Base-by-base conservation (phyloP, 2,797 vertebrate species). In the Heterohyrax brucei region DNA sequence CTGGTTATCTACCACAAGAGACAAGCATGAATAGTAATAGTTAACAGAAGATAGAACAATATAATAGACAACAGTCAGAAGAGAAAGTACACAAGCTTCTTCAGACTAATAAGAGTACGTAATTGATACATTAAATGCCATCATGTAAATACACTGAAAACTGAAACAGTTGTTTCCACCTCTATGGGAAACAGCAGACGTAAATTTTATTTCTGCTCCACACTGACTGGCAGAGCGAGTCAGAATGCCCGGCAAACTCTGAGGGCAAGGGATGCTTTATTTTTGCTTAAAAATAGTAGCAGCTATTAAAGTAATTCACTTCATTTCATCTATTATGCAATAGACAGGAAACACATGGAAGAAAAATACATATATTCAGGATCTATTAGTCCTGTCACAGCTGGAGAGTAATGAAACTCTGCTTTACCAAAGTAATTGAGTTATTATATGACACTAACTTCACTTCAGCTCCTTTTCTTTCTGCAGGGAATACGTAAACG, bases 251-350 rank as follows among this genome's bases (percentile, higher is more conserved):
- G 92, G 78, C 86, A 96, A 88, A 62, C 39, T 96, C 95, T 87
- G 10, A 87, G 81, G 68, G 70, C 26, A 91, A 79, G 53, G 24
- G 66, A 96, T 94, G 87, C 50, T 89, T 90, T 93, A 81, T 76
- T 97, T 97, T 96, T 95, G 16, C 96, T 97, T 96, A 91, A 92
- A 98, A 94, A 97, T 97, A 98, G 98, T 97, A 98, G 83, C 76
- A 96, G 84, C 95, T 96, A 39, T 39, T 39, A 39, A 39, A 39
- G 39, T 39, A 39, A 39, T 39, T 39, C 39, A 97, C 78, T 96
- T 97, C 79, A 92, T 97, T 98, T 98, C 95, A 96, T 28, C 0
- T 90, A 94, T 82, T 95, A 93, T 66, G 94, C 79, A 96, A 97
- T 84, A 96, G 93, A 96, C 93, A 92, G 96, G 82, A 97, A 97